Evolutionary conservation across 2,113 vertebrate genomes (phyloP).

Genomic region (Numenius arquata): DNA sequence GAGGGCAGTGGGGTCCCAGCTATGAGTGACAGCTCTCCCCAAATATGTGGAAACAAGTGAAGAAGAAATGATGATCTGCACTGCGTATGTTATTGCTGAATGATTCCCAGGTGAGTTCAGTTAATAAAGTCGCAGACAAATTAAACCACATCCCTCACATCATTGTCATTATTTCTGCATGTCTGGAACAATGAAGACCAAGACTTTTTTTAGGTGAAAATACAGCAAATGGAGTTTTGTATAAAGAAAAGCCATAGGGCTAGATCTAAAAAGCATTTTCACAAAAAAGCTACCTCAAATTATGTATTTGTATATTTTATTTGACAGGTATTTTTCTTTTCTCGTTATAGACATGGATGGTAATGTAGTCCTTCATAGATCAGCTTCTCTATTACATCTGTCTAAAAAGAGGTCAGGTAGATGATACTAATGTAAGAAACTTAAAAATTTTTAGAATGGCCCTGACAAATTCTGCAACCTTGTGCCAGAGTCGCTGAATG

Average conservation of each 20-base stretch:
- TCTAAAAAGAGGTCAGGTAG: background rate
- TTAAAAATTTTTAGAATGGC: background rate
- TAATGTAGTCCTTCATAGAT: background rate
- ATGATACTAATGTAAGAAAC: background rate
- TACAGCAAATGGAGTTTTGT: background rate
- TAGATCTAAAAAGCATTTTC: background rate
- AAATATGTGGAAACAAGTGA: constrained; percentile 41
- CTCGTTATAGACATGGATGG: background rate
- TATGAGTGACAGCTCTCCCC: constrained; percentile 59
- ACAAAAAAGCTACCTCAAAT: background rate
- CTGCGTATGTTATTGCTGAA: constrained; percentile 51
- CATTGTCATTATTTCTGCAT: constrained; percentile 53
- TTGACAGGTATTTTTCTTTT: background rate
- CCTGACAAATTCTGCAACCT: background rate
- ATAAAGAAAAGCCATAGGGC: background rate
- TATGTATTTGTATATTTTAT: background rate
- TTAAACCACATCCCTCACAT: constrained; percentile 53
- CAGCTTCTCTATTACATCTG: background rate
- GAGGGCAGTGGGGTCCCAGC: constrained; percentile 27
- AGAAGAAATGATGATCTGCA: constrained; percentile 46
- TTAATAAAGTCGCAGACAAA: constrained; percentile 60
- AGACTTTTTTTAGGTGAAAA: background rate
- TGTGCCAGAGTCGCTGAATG: background rate
- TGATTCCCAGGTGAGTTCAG: constrained; percentile 60
- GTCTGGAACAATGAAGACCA: constrained; percentile 11